Percentiles rank a stretch among this genome's conserved stretches.
Conservation (phyloP, 2,888 invertebrate genomes). For the Drosophila pseudotakahashii region DNA sequence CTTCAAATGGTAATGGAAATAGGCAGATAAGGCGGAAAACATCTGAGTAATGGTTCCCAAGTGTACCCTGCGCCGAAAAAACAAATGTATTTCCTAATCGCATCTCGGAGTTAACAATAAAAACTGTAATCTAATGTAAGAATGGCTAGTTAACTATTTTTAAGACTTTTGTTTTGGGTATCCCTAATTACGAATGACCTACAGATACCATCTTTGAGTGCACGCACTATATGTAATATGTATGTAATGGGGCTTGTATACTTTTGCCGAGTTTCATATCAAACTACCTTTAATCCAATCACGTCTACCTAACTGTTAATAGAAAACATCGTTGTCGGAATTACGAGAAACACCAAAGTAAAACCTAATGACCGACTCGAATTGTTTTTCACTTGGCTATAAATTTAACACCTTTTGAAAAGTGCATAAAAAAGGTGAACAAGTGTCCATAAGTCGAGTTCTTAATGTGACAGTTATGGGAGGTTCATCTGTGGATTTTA, state of each 20-base stretch:
- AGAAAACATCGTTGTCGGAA: background rate
- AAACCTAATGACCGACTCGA: slow-evolving; percentile 4
- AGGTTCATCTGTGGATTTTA: slow-evolving; percentile 13
- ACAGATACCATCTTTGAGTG: background rate
- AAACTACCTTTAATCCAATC: background rate
- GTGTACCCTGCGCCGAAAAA: background rate
- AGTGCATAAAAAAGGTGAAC: background rate
- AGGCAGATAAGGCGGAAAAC: background rate
- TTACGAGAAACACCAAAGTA: background rate
- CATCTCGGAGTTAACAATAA: background rate
- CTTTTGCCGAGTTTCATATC: too few species aligned
- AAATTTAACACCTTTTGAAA: slow-evolving; percentile 5
- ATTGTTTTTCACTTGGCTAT: slow-evolving; percentile 12
- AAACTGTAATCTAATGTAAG: background rate
- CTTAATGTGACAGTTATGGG: slow-evolving; percentile 21
- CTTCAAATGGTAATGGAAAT: background rate
- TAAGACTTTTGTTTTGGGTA: background rate
- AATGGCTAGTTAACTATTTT: too few species aligned
- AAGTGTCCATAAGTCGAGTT: slow-evolving; percentile 14
- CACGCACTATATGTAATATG: background rate
- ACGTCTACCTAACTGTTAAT: background rate
- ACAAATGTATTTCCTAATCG: slow-evolving; percentile 7
- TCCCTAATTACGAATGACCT: background rate
- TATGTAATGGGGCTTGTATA: too few species aligned
- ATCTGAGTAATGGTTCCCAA: background rate